phyloP scores from a whole-genome alignment of 2,797 vertebrate species.

The Hemibagrus guttatus region DNA sequence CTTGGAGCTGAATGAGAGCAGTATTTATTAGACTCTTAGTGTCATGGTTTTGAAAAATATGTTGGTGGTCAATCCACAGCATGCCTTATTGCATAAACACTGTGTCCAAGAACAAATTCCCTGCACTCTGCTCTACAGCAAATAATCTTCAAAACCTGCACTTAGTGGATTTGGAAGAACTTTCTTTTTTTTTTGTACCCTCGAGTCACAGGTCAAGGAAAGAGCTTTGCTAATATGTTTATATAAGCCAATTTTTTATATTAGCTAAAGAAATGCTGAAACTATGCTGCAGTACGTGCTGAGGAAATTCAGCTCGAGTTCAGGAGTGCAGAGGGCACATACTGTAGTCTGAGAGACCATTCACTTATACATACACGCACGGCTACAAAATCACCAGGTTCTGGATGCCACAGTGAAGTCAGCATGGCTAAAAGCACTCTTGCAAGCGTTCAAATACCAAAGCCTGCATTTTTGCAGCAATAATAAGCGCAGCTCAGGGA shows the following conservation, averaged over 20 bases:
- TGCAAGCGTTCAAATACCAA: not conserved
- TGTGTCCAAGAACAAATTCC: not conserved
- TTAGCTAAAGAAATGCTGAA: not conserved
- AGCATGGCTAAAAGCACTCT: conserved; percentile 19
- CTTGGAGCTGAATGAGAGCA: not conserved
- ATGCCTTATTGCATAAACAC: not conserved
- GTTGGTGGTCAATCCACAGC: not conserved
- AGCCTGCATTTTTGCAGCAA: conserved; percentile 3
- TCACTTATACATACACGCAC: not conserved
- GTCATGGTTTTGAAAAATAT: not conserved
- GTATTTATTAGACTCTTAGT: not conserved
- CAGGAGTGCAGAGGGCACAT: not conserved
- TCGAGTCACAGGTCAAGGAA: not conserved
- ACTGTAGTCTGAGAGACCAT: not conserved
- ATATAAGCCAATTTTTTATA: not conserved
- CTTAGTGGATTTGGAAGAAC: not conserved
- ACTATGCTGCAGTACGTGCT: not conserved
- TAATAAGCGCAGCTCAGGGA: not conserved
- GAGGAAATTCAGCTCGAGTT: not conserved
- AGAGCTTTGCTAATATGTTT: conserved; percentile 2
- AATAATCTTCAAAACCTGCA: not conserved
- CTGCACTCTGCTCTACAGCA: not conserved
- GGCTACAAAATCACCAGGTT: not conserved
- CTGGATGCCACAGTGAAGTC: not conserved
- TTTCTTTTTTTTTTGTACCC: not conserved